phyloP scores from a whole-genome alignment of 2,113 vertebrate genomes.

The Aptenodytes patagonicus region DNA sequence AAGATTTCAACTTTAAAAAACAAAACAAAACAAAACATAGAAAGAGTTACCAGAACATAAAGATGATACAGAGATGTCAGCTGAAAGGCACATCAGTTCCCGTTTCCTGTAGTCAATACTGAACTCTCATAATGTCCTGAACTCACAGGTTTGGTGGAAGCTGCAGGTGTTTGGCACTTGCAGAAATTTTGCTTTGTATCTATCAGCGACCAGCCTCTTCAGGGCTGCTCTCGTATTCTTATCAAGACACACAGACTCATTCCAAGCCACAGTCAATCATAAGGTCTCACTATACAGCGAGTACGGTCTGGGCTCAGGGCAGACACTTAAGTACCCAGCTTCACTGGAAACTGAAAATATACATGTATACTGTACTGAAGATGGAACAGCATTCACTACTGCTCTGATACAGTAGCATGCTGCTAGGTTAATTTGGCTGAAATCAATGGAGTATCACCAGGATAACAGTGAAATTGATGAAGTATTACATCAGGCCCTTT shows the following conservation, averaged over 20 bases:
- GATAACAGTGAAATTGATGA: not conserved
- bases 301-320: not conserved
- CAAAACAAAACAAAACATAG: not conserved
- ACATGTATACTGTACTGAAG: not conserved
- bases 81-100: not conserved
- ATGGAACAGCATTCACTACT: not conserved
- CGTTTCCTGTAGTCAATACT: not conserved
- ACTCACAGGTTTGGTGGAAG: not conserved
- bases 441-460: not conserved
- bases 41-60: not conserved
- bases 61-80: not conserved
- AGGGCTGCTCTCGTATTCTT: not conserved
- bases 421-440: not conserved
- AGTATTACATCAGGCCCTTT: not conserved
- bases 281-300: not conserved
- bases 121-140: not conserved
- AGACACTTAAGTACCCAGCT: not conserved
- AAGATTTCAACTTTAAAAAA: slow-evolving; percentile 83
- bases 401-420: not conserved
- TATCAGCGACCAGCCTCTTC: not conserved
- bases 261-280: not conserved
- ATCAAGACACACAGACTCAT: not conserved
- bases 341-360: not conserved
- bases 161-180: not conserved
- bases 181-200: not conserved